Conservation (phyloP, 2,797 vertebrate species). For the Ispidina lecontei region DNA sequence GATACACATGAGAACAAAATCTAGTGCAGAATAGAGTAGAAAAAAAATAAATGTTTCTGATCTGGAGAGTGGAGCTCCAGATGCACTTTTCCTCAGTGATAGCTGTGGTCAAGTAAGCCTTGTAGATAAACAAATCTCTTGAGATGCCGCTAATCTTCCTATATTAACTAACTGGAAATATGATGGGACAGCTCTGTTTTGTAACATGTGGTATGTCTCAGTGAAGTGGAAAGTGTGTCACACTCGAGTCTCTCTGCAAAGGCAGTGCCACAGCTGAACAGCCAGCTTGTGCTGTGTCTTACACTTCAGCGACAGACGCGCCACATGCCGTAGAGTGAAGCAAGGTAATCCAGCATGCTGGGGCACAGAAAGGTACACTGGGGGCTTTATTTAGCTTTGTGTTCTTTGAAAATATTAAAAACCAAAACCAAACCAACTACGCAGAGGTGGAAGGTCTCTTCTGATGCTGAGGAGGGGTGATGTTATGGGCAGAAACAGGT, state of each 20-base stretch:
- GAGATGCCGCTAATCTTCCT: background rate
- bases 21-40: background rate
- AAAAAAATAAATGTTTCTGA: background rate
- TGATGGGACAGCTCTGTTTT: constrained; percentile 47
- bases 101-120: background rate
- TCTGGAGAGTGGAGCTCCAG: background rate
- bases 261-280: background rate
- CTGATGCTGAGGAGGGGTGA: fast-evolving
- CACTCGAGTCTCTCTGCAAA: background rate
- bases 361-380: background rate
- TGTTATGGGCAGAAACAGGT: background rate
- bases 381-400: background rate
- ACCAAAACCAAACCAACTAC: background rate
- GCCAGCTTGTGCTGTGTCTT: constrained; percentile 41
- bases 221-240: constrained; percentile 37
- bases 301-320: background rate
- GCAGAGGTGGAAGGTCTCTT: background rate
- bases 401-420: background rate
- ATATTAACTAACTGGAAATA: background rate
- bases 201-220: constrained; percentile 18
- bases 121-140: background rate
- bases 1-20: background rate
- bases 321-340: background rate
- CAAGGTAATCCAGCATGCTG: background rate
- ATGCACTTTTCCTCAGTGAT: background rate